Evolutionary conservation across 2,113 vertebrate genomes (phyloP).

Genomic region (Leptocoma aspasia): DNA sequence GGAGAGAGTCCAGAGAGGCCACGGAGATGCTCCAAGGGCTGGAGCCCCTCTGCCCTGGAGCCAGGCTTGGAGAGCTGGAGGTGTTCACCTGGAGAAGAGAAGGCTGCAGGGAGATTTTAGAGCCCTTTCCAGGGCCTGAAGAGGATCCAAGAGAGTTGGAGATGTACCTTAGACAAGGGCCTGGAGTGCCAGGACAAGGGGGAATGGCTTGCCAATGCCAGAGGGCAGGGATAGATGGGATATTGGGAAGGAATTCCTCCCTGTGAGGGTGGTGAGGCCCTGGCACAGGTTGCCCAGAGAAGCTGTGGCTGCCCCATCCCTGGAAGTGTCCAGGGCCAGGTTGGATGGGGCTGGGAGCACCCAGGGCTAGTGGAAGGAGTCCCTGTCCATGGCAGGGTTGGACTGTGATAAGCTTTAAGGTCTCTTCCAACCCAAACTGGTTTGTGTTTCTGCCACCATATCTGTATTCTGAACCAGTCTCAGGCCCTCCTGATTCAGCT

Average conservation of each 20-base stretch:
- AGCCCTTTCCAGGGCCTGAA: not conserved
- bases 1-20: not conserved
- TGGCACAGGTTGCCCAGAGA: not conserved
- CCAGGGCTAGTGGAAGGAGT: not conserved
- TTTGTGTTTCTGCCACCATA: not conserved
- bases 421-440: not conserved
- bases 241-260: not conserved
- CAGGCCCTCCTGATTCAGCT: not conserved
- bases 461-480: not conserved
- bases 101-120: not conserved
- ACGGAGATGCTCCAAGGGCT: fast-evolving
- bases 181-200: not conserved
- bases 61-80: not conserved
- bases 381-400: not conserved
- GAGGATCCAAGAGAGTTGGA: not conserved
- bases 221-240: not conserved
- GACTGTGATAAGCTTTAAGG: not conserved
- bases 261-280: not conserved
- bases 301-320: not conserved
- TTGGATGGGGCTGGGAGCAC: fast-evolving
- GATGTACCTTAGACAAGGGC: not conserved
- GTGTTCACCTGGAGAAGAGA: not conserved
- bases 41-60: not conserved
- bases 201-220: not conserved
- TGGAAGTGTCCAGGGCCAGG: not conserved